Conservation (phyloP, 2,113 vertebrate species). For the Serinus canaria region DNA sequence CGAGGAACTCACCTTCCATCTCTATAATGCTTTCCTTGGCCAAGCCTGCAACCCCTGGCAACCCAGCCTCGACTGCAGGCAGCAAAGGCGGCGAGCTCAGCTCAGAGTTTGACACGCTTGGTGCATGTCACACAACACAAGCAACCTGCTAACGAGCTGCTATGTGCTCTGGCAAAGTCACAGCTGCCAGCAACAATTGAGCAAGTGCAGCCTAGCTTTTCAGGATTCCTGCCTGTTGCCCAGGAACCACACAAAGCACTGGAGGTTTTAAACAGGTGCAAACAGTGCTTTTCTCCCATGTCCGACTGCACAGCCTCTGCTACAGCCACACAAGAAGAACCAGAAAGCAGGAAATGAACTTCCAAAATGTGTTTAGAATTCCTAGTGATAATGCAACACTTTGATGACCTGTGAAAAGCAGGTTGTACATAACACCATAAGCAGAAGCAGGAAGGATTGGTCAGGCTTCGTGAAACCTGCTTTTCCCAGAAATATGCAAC, state of each 20-base stretch:
- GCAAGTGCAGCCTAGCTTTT: slow-evolving; percentile 75
- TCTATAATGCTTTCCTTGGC: neutral
- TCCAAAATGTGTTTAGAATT: neutral
- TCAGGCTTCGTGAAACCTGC: neutral
- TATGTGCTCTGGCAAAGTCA: slow-evolving; percentile 45
- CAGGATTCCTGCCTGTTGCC: slow-evolving; percentile 75
- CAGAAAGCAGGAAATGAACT: slow-evolving; percentile 42
- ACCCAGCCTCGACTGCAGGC: neutral
- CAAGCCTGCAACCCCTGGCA: neutral
- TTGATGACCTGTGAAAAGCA: neutral
- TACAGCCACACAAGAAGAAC: neutral
- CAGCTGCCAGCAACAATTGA: slow-evolving; percentile 73
- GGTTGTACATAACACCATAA: neutral
- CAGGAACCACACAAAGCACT: slow-evolving; percentile 71
- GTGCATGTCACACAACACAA: slow-evolving; percentile 53
- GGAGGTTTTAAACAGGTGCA: slow-evolving; percentile 74
- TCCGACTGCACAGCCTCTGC: slow-evolving; percentile 17
- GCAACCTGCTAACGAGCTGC: slow-evolving; percentile 71
- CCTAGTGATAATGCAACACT: neutral
- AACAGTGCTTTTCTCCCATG: slow-evolving; percentile 52
- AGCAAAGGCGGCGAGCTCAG: neutral
- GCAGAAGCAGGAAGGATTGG: neutral
- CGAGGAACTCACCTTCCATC: slow-evolving; percentile 9
- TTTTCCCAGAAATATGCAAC: neutral
- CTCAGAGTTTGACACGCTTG: slow-evolving; percentile 40